Percentiles rank a stretch among this genome's conserved stretches.
These are phyloP conservation scores for Odontocolon sp. DNA, from an alignment of 2,888 invertebrate species.

Conservation along the genomic window DNA sequence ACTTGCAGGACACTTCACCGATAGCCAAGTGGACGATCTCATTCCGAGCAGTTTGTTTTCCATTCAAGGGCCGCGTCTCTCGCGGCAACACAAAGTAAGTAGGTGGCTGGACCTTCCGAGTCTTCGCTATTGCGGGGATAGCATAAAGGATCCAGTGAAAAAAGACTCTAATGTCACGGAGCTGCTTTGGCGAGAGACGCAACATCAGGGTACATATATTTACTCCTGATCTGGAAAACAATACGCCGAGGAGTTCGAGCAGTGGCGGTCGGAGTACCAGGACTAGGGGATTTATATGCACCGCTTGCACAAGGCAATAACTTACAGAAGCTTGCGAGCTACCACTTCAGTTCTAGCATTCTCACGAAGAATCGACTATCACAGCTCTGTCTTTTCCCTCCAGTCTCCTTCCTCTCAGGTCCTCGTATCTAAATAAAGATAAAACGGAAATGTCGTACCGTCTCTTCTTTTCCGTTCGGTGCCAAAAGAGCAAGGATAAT, in stretches of 20 bases:
- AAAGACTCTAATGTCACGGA: slow-evolving; percentile 50
- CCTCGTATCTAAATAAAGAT: slow-evolving; percentile 76
- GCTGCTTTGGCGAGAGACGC: slow-evolving; percentile 44
- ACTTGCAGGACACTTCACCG: not conserved
- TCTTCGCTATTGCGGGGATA: slow-evolving; percentile 16
- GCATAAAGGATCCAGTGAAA: slow-evolving; percentile 29
- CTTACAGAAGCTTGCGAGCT: slow-evolving; percentile 71
- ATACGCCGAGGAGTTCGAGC: slow-evolving; percentile 69
- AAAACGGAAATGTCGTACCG: slow-evolving; percentile 77
- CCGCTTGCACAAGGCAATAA: slow-evolving; percentile 76
- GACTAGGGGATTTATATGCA: slow-evolving; percentile 77
- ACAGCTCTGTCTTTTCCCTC: slow-evolving; percentile 61
- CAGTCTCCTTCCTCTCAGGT: slow-evolving; percentile 65
- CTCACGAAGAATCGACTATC: slow-evolving; percentile 43
- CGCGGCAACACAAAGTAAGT: slow-evolving; percentile 40
- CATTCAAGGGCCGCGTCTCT: not conserved
- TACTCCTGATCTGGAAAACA: slow-evolving; percentile 81
- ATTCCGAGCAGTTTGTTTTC: slow-evolving; percentile 5
- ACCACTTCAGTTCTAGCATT: slow-evolving; percentile 70
- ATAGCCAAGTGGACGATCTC: slow-evolving; percentile 16
- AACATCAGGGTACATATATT: slow-evolving; percentile 76
- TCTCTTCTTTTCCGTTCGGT: slow-evolving; percentile 69
- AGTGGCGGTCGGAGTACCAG: slow-evolving; percentile 22
- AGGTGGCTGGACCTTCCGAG: slow-evolving; percentile 20
- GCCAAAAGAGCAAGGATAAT: slow-evolving; percentile 1